Base-by-base conservation (phyloP, 2,113 vertebrate genomes). In the Amphiprion percula region DNA sequence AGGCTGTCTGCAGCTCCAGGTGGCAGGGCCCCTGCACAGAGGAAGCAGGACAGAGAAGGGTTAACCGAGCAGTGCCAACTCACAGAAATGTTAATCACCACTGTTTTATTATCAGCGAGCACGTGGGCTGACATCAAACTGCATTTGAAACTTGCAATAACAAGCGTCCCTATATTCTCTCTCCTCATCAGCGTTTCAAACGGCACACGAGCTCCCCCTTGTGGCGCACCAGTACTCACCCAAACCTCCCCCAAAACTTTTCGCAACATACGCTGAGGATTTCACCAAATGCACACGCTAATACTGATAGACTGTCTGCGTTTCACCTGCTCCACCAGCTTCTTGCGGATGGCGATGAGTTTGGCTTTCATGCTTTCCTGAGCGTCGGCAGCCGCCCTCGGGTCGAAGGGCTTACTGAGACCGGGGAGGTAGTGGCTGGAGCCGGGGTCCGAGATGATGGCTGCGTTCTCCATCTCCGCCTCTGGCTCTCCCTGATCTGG, bases 1-100 rank as follows among this genome's bases (percentile, higher is more conserved):
- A 87, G 21, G 96, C 96, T 49, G 90, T 94, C 85, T 97, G 96
- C 68, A 99, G 95, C 71, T 99, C 97, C 6, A 95, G 90, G 75
- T 97, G 95, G 90, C 97, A 99, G 10, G 97, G 97, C 14, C 95
- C 95, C 96, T 97, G 80, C 7, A 10, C 52, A 46, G 82, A 77
- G 37, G 46, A 64, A 68, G 24, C 28, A 62, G 19, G 54, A 3
- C 49, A 50, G 17, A 8, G 24, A 11, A 49, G 65, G 39, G 69
- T 81, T 81, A 81, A 72, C 5, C 8, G 54, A 47, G 61, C 17
- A n/a, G 24, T 15, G 19, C 5, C 19, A 4, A 26, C 41, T 47
- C 28, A 30, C 17, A 50, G 11, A 17, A 56, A 58, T 59, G 37
- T 72, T 62, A 21, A 60, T 9, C 28, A 46, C n/a, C 24, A 16